These are phyloP conservation scores for Lysandra bellargus DNA, from an alignment of 2,888 invertebrate species.

Conservation along the genomic window DNA sequence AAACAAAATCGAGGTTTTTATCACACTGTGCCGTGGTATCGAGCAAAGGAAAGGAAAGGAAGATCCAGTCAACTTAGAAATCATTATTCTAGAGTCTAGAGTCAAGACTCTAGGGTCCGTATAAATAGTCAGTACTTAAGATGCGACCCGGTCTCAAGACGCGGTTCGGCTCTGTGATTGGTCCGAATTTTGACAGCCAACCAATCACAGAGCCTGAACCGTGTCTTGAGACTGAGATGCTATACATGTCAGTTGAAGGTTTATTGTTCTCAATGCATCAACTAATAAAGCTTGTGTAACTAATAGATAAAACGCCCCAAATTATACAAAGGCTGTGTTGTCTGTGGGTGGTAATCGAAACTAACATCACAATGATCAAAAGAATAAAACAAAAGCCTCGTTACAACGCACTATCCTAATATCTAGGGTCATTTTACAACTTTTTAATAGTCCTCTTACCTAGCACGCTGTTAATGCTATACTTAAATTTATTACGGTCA, in stretches of 20 bases:
- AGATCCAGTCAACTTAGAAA: no score
- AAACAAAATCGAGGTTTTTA: no score
- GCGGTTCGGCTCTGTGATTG: no score
- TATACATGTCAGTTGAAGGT: neutral
- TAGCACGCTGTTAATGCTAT: neutral
- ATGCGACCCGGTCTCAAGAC: no score
- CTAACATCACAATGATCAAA: neutral
- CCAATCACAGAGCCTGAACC: no score
- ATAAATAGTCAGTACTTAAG: no score
- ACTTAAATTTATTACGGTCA: constrained; percentile 1
- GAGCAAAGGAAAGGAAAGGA: no score
- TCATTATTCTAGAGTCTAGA: no score
- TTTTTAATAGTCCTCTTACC: neutral
- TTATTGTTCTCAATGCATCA: constrained; percentile 4
- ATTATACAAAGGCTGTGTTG: neutral
- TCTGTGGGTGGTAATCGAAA: constrained; percentile 2
- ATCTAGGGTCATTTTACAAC: neutral
- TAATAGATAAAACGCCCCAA: constrained; percentile 8
- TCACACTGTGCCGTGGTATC: no score
- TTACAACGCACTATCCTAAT: neutral
- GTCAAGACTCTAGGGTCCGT: no score
- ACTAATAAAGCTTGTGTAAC: constrained; percentile 12
- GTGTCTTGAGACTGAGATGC: no score
- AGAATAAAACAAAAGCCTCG: constrained; percentile 2
- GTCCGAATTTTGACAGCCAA: no score